Evolutionary conservation across 2,113 vertebrate species (phyloP), one percentile per base, ranked within the genome.

Genomic region (Nerophis ophidion): DNA sequence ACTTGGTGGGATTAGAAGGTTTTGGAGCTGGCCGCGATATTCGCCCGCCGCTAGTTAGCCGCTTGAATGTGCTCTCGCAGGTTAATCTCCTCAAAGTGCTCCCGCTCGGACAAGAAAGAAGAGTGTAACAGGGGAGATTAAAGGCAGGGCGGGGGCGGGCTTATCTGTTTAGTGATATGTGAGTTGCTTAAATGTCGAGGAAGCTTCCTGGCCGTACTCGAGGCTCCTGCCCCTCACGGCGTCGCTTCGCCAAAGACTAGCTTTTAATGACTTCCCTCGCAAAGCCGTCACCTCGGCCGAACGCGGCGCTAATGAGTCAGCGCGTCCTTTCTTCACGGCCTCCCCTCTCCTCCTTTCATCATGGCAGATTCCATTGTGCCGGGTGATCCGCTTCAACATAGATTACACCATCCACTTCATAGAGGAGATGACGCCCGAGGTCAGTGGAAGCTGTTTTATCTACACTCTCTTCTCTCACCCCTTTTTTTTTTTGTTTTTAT

Each of bases 391-490:
- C 83, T 99, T 99, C 91, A 99, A 99, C 91, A 99, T 99, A 86
- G 97, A 99, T 89, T 99, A 99, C 91, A 99, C 94, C 62, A 98
- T 99, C 83, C 96, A 98, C 90, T 99, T 99, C 87, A 98, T 99
- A 66, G 94, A 99, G 76, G 97, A 99, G 86, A 97, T 97, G 94
- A 91, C 94, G 82, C 97, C 97, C 11, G 96, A 99, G 96, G 97
- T 98, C 90, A 91, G 93, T 85, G 50, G 67, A 74, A 71, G 60
- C 64, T 53, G 35, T 49, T 72, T 71, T 80, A 67, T 81, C 77
- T 80, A 42, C 6, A 47, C 0, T 49, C 68, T 63, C 66, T 40
- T 61, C 51, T 61, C 54, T 63, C 71, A 42, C 53, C 66, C 46
- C 57, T 4, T 33, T 26, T 14, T 63, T 48, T 61, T 48, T 77